phyloP scores from a whole-genome alignment of 2,888 invertebrate genomes.

The Drosophila mercatorum region DNA sequence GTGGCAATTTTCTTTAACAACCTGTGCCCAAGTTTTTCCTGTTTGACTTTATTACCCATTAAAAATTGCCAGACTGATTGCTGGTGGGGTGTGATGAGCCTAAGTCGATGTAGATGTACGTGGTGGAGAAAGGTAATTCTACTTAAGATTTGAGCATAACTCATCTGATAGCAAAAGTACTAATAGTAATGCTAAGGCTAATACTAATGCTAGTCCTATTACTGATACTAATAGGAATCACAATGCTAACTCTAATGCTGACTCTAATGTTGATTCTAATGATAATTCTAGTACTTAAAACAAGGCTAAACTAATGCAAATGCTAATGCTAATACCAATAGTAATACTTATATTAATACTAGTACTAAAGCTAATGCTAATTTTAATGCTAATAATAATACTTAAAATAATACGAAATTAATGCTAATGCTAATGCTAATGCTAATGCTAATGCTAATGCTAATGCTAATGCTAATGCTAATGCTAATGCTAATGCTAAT shows the following conservation, averaged over 20 bases:
- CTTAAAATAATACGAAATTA: no score
- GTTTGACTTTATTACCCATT: constrained; percentile 7
- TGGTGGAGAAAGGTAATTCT: no score
- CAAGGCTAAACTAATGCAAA: no score
- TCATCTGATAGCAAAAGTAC: neutral
- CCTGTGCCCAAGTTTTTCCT: constrained; percentile 16
- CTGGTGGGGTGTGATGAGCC: neutral
- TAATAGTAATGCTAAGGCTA: neutral
- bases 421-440: neutral
- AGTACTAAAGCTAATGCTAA: no score
- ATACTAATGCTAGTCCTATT: neutral
- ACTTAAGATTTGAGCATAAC: no score
- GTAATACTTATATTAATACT: neutral
- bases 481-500: no score
- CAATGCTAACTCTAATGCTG: neutral
- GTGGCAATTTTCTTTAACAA: constrained; percentile 31
- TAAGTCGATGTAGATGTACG: neutral
- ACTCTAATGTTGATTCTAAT: no score
- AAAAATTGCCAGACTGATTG: neutral
- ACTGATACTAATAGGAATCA: neutral
- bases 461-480: neutral
- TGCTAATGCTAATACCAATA: neutral
- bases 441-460: neutral
- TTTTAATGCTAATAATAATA: neutral
- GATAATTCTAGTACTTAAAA: no score